phyloP scores from a whole-genome alignment of 2,113 vertebrate species.

The Hippocampus barbouri region DNA sequence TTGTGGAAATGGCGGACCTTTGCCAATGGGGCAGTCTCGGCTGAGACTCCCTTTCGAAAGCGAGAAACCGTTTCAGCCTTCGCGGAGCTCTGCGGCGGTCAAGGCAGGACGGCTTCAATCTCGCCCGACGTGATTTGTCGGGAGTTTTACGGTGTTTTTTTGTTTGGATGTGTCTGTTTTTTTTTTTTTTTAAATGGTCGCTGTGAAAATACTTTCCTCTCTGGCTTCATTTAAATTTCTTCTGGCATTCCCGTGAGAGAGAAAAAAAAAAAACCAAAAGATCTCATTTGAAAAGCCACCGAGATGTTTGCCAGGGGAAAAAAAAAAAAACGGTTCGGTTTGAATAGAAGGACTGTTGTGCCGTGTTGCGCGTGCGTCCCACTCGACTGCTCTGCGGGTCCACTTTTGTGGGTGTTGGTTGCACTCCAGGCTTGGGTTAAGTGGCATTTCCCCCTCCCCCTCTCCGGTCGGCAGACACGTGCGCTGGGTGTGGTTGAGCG shows the following conservation, averaged over 20 bases:
- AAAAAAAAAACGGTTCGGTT: constrained; percentile 57
- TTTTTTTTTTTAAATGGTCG: not conserved
- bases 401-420: constrained; percentile 62
- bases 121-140: not conserved
- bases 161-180: not conserved
- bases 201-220: constrained; percentile 34
- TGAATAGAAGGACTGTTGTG: constrained; percentile 72
- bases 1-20: too few relatives aligned
- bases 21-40: too few relatives aligned
- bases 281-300: constrained; percentile 60
- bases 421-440: constrained; percentile 53
- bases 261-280: constrained; percentile 25
- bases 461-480: constrained; percentile 46
- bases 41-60: too few relatives aligned
- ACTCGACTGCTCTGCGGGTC: constrained; percentile 37
- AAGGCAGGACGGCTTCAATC: not conserved
- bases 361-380: constrained; percentile 40
- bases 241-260: constrained; percentile 29
- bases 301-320: constrained; percentile 49
- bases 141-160: not conserved
- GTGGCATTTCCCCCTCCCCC: constrained; percentile 37
- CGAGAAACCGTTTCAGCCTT: too few relatives aligned
- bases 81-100: not conserved
- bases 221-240: constrained; percentile 13
- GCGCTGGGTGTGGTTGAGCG: constrained; percentile 29